Conservation (phyloP, 1,140 invertebrate species). For the Drosophila lini region DNA sequence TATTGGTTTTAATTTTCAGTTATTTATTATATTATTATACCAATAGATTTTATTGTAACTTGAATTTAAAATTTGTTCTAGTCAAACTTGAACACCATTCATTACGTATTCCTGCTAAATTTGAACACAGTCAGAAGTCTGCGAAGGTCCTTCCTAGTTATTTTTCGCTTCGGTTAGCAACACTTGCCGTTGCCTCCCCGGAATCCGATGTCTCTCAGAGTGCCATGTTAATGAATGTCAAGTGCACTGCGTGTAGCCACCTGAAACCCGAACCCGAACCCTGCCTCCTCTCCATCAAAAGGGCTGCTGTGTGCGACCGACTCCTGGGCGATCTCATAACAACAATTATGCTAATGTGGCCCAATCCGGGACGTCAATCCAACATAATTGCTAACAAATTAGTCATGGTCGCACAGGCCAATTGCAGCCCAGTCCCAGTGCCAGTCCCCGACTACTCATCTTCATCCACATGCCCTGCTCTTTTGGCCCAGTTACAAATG, state of each 20-base stretch:
- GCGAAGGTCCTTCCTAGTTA: constrained; percentile 10
- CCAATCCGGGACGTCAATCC: constrained; percentile 72
- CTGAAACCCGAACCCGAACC: constrained; percentile 1
- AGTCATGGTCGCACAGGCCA: constrained; percentile 71
- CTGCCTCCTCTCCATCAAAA: constrained; percentile 4
- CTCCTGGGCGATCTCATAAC: constrained; percentile 69
- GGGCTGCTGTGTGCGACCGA: constrained; percentile 16
- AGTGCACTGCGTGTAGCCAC: constrained; percentile 35
- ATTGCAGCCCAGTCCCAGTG: constrained; percentile 23
- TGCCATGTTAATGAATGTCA: constrained; percentile 50
- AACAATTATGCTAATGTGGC: constrained; percentile 78
- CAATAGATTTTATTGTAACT: no score
- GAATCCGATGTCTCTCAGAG: constrained; percentile 24
- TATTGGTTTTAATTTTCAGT: not conserved
- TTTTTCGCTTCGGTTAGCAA: constrained; percentile 19
- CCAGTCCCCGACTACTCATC: constrained; percentile 12
- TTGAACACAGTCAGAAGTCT: not conserved
- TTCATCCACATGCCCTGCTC: not conserved
- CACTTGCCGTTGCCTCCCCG: not conserved
- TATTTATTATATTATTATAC: no score
- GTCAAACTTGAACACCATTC: not conserved
- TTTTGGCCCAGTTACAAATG: constrained; percentile 46
- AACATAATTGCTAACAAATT: constrained; percentile 79
- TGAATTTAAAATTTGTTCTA: not conserved
- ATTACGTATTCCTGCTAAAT: not conserved